A percentile compares a stretch with the other conserved stretches of the same genome.
Conservation (phyloP, 2,113 vertebrate species). For the Tursiops truncatus region DNA sequence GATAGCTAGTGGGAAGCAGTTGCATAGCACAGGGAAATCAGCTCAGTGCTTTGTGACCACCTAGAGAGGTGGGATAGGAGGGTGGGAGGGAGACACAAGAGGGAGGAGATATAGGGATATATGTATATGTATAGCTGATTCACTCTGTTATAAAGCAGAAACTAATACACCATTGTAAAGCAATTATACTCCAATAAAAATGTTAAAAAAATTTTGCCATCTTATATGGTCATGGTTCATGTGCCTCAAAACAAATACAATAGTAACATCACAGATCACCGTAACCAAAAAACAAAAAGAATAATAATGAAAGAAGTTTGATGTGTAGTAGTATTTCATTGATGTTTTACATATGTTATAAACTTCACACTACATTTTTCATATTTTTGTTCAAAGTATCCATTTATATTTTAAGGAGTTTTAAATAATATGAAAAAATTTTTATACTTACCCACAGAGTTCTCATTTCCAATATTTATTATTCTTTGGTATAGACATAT, state of each 20-base stretch:
- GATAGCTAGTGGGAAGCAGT: too few species aligned
- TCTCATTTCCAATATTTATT: neutral
- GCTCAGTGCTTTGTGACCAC: too few species aligned
- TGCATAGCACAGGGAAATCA: too few species aligned
- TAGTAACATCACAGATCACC: neutral
- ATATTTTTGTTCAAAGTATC: neutral
- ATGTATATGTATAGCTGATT: too few species aligned
- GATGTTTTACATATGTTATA: neutral
- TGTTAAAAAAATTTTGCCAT: neutral
- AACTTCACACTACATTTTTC: neutral
- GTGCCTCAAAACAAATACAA: neutral
- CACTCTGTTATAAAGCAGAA: too few species aligned
- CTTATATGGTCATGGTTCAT: neutral
- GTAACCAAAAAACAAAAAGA: neutral
- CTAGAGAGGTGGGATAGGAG: too few species aligned
- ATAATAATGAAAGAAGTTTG: neutral
- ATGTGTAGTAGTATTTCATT: neutral
- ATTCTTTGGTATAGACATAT: neutral
- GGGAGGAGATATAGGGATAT: too few species aligned
- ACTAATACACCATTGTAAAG: too few species aligned
- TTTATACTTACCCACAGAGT: neutral
- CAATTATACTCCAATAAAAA: too few species aligned
- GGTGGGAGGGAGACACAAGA: too few species aligned
- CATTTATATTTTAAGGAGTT: neutral
- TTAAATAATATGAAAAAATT: neutral